Conservation (phyloP, 2,797 vertebrate genomes). For the Enoplosus armatus region DNA sequence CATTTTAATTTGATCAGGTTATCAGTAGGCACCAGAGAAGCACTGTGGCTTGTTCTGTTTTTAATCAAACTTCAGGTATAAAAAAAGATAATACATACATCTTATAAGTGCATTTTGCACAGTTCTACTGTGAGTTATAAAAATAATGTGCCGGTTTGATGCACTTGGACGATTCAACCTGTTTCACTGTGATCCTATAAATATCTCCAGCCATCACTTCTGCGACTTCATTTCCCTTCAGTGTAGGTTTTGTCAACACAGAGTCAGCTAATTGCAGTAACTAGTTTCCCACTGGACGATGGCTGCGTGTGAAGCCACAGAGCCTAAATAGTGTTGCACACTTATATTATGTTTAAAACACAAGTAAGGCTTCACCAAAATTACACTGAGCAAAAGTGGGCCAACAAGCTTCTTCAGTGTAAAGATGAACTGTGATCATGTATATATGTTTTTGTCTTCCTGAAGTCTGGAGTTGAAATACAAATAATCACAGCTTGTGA, state of each 20-base stretch:
- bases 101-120: background rate
- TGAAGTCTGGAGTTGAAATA: background rate
- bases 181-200: constrained; percentile 1
- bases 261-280: background rate
- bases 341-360: constrained; percentile 7
- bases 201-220: constrained; percentile 14
- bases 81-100: background rate
- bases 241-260: constrained; percentile 1
- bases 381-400: background rate
- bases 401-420: too few relatives aligned
- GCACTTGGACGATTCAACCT: background rate
- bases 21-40: background rate
- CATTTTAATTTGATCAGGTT: background rate
- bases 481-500: constrained; percentile 80
- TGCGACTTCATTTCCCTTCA: constrained; percentile 13
- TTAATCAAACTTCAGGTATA: background rate
- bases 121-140: background rate
- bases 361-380: background rate
- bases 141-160: background rate
- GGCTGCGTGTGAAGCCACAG: background rate
- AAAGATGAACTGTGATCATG: too few relatives aligned
- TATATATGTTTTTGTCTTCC: background rate
- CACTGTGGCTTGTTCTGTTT: background rate
- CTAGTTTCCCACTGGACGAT: background rate
- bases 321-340: background rate